Base-by-base conservation (phyloP, 1,140 invertebrate species). In the Sinella curviseta region DNA sequence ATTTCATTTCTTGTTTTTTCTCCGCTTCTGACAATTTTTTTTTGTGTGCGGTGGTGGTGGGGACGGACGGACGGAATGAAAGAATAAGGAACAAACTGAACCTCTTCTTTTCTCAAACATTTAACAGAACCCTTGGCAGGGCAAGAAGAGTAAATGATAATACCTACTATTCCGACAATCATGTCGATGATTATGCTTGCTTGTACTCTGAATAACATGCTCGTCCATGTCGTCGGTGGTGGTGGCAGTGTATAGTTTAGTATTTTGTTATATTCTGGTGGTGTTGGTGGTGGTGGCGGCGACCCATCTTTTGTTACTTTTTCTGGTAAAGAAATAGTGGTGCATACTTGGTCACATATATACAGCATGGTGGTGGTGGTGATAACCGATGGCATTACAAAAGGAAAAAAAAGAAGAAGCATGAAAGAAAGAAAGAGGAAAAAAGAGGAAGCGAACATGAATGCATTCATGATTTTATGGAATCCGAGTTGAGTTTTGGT, bases 261-360 rank as follows among this genome's bases (percentile, higher is more conserved):
- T n/a, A n/a, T n/a, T n/a, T n/a, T n/a, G n/a, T n/a, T 8, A 48
- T 48, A 48, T 12, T 48, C 39, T 48, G 57, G 24, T 65, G 57
- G 57, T 65, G 26, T n/a, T 65, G 57, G 57, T 65, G 39, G 57
- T n/a, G 57, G 57, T 33, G 65, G 65, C 65, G 65, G 65, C 65
- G 65, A 70, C 65, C 65, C 65, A 70, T 70, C 65, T 70, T 70
- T 70, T 70, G 65, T 70, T n/a, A n/a, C n/a, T n/a, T n/a, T n/a
- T n/a, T n/a, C n/a, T n/a, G n/a, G n/a, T n/a, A n/a, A n/a, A n/a
- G n/a, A n/a, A n/a, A n/a, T n/a, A n/a, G n/a, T n/a, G n/a, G n/a
- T n/a, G n/a, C n/a, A n/a, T n/a, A n/a, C n/a, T n/a, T n/a, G n/a
- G n/a, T n/a, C n/a, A n/a, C n/a, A n/a, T n/a, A n/a, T n/a, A n/a